phyloP scores from a whole-genome alignment of 1,140 invertebrate species.

The Drosophila aff. region DNA sequence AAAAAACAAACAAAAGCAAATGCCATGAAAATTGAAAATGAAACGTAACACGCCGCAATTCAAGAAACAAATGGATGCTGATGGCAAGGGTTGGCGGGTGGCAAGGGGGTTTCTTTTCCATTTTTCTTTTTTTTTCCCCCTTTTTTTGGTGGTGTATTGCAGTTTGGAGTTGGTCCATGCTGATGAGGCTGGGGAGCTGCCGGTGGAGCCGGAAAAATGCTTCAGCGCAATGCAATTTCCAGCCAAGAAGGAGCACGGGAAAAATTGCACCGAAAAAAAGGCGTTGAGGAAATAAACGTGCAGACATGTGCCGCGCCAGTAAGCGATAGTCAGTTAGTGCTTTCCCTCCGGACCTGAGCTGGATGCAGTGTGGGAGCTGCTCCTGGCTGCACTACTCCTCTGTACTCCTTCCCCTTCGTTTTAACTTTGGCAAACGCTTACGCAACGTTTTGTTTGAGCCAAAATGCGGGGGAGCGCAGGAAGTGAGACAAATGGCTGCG shows the following conservation, averaged over 20 bases:
- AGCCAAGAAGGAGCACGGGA: slow-evolving; percentile 22
- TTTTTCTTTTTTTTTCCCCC: neutral
- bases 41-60: slow-evolving; percentile 74
- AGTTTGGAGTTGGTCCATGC: slow-evolving; percentile 2
- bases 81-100: slow-evolving; percentile 17
- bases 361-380: slow-evolving; percentile 6
- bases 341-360: slow-evolving; percentile 6
- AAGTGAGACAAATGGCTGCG: slow-evolving; percentile 46
- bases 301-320: slow-evolving; percentile 71
- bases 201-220: slow-evolving; percentile 20
- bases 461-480: neutral
- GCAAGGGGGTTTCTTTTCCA: neutral
- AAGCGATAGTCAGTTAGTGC: slow-evolving; percentile 73
- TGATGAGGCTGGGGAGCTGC: slow-evolving; percentile 41
- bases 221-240: slow-evolving; percentile 60
- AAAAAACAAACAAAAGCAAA: slow-evolving; percentile 48
- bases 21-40: slow-evolving; percentile 78
- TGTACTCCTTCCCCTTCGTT: neutral
- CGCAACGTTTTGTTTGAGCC: slow-evolving; percentile 74
- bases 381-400: neutral
- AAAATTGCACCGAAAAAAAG: slow-evolving; percentile 19
- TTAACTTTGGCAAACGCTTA: slow-evolving; percentile 76
- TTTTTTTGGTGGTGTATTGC: neutral
- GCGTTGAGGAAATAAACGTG: slow-evolving; percentile 51
- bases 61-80: slow-evolving; percentile 68